Percentiles rank a stretch among this genome's conserved stretches.
Conservation (phyloP, 2,113 vertebrate genomes). For the Alouatta palliata region DNA sequence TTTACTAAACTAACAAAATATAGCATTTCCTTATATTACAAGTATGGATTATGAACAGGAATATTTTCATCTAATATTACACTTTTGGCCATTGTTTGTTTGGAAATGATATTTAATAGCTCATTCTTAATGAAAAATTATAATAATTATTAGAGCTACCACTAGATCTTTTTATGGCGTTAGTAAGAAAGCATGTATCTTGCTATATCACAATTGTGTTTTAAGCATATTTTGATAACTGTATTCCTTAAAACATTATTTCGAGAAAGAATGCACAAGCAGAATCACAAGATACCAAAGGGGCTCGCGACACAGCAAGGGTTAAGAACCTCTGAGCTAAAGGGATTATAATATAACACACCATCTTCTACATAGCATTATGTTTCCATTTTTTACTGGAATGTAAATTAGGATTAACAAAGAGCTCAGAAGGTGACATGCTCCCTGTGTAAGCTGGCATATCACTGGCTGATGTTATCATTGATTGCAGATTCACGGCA, state of each 20-base stretch:
- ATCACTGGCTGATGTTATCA: conserved; percentile 17
- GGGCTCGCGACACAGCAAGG: not conserved
- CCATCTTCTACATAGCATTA: not conserved
- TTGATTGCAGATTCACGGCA: conserved; percentile 4
- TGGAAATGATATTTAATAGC: not conserved
- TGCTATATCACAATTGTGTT: conserved; percentile 11
- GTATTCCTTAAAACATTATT: conserved; percentile 31
- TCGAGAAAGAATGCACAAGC: conserved; percentile 14
- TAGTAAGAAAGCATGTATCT: conserved; percentile 28
- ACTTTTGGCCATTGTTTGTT: not conserved
- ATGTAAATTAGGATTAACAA: conserved; percentile 51
- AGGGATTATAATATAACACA: not conserved
- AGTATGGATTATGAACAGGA: not conserved
- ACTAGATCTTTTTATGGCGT: conserved; percentile 46
- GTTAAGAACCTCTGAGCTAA: not conserved
- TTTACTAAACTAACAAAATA: conserved; percentile 37
- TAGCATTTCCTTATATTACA: not conserved
- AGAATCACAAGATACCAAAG: conserved; percentile 9
- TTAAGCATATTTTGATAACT: conserved; percentile 53
- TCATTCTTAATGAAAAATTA: conserved; percentile 48
- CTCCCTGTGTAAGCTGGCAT: not conserved
- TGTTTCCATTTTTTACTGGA: not conserved
- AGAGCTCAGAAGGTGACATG: not conserved
- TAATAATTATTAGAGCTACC: conserved; percentile 17
- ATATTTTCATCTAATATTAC: conserved; percentile 20